Evolutionary conservation across 2,797 vertebrate genomes (phyloP).

Genomic region (Sphenopsis melanotis): DNA sequence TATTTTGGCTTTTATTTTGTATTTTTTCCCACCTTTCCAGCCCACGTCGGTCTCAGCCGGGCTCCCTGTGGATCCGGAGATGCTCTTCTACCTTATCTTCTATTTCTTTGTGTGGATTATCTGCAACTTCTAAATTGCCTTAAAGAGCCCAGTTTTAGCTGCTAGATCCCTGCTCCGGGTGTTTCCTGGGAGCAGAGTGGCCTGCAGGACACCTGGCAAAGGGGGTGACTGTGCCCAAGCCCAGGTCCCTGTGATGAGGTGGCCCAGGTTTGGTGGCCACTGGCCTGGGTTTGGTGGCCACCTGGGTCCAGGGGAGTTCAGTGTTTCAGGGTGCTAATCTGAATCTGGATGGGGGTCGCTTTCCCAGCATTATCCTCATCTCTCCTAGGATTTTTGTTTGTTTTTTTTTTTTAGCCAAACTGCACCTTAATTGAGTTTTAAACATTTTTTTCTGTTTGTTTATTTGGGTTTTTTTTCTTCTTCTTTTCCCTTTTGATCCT

Average conservation of each 20-base stretch:
- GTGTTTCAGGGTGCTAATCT: constrained; percentile 60
- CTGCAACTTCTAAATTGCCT: constrained; percentile 79
- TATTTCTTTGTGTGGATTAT: constrained; percentile 61
- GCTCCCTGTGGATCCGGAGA: constrained; percentile 58
- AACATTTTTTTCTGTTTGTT: neutral
- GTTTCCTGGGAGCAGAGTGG: constrained; percentile 54
- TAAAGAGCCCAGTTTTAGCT: constrained; percentile 76
- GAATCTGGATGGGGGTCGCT: constrained; percentile 43
- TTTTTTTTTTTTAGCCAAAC: neutral
- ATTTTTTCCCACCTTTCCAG: constrained; percentile 27
- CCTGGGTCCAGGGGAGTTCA: neutral
- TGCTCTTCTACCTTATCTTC: constrained; percentile 22
- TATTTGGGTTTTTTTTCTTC: neutral
- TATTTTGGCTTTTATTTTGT: neutral
- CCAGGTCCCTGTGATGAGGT: neutral
- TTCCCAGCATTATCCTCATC: constrained; percentile 38
- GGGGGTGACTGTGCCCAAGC: constrained; percentile 28
- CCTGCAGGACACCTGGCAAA: constrained; percentile 57
- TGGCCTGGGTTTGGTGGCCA: neutral
- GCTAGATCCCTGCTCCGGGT: constrained; percentile 61
- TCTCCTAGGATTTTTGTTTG: neutral
- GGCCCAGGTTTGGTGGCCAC: constrained; percentile 22
- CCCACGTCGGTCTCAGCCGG: constrained; percentile 39
- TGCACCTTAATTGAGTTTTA: constrained; percentile 56
- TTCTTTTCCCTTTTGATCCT: constrained; percentile 37